Percentiles rank a stretch among this genome's conserved stretches.
Evolutionary conservation across 2,888 invertebrate species (phyloP).

Genomic region (Ormyrus labotus): DNA sequence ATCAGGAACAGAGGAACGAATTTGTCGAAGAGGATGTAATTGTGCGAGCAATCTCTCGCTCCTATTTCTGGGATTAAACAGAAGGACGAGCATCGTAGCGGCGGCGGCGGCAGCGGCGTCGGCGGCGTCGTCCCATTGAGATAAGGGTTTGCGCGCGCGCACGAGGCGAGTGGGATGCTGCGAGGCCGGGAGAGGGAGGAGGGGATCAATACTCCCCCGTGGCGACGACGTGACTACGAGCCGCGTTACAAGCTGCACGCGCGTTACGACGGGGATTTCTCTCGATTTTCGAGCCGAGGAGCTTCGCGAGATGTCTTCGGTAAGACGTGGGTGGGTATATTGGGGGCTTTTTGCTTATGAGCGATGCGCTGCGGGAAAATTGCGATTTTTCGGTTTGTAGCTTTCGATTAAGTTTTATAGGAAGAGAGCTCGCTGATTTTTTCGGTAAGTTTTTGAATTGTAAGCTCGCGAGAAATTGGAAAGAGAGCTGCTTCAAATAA

Average conservation of each 20-base stretch:
- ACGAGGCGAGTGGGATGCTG: constrained; percentile 46
- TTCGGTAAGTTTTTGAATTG: too few species aligned
- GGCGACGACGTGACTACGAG: background rate
- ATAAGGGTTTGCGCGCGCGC: constrained; percentile 56
- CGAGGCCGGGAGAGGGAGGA: constrained; percentile 3
- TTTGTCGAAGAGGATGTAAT: background rate
- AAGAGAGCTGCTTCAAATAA: too few species aligned
- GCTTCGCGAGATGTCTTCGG: too few species aligned
- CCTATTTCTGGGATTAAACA: constrained; percentile 2
- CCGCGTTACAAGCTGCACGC: background rate
- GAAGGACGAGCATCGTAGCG: background rate
- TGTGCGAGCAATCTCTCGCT: background rate
- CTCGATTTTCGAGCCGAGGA: background rate
- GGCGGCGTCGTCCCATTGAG: constrained; percentile 59
- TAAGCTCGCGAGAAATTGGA: too few species aligned
- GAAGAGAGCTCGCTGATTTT: too few species aligned
- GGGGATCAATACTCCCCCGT: constrained; percentile 46
- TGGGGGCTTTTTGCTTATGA: background rate
- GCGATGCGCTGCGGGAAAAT: background rate
- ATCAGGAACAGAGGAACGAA: constrained; percentile 4
- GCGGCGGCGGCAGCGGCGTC: too few species aligned
- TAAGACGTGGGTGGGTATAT: too few species aligned
- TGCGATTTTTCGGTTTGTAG: background rate
- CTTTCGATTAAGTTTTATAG: too few species aligned
- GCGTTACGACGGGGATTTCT: background rate